Evolutionary conservation across 2,888 invertebrate genomes (phyloP).

Genomic region (Hipparchia sbordonii): DNA sequence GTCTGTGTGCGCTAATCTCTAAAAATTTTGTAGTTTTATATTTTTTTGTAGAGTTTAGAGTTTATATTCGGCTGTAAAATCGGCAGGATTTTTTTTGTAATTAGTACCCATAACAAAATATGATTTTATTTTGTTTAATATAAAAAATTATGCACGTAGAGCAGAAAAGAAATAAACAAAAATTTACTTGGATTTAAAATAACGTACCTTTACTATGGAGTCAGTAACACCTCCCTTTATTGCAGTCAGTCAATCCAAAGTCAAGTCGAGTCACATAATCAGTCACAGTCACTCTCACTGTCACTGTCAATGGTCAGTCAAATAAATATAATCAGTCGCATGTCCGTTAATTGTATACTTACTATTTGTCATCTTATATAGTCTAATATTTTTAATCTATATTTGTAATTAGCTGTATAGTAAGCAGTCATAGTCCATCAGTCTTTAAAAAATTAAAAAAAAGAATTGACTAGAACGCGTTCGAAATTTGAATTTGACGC

Average conservation of each 20-base stretch:
- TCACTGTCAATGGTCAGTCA: conserved; percentile 48
- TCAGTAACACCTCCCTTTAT: conserved; percentile 12
- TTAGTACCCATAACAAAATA: too few species aligned
- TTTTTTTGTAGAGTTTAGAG: too few species aligned
- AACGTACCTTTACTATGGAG: conserved; percentile 47
- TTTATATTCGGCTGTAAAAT: too few species aligned
- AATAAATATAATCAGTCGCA: conserved; percentile 26
- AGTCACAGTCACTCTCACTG: conserved; percentile 47
- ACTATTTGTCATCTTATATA: not conserved
- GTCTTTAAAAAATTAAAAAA: conserved; percentile 37
- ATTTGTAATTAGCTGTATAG: conserved; percentile 23
- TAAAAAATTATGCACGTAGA: not conserved
- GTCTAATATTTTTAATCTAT: conserved; percentile 22
- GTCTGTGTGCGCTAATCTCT: too few species aligned
- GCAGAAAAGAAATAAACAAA: not conserved
- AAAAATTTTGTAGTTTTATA: too few species aligned
- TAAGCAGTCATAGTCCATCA: conserved; percentile 38
- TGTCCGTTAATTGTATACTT: conserved; percentile 2
- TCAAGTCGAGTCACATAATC: conserved; percentile 50
- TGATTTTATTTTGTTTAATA: too few species aligned
- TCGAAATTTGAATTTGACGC: conserved; percentile 55
- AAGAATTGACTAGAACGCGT: conserved; percentile 63
- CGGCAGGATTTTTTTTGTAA: too few species aligned
- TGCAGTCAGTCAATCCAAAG: conserved; percentile 53
- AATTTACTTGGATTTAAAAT: conserved; percentile 15